Evolutionary conservation across 2,797 vertebrate species (phyloP), one percentile per base, ranked within the genome.

Genomic region (Presbytis comata): DNA sequence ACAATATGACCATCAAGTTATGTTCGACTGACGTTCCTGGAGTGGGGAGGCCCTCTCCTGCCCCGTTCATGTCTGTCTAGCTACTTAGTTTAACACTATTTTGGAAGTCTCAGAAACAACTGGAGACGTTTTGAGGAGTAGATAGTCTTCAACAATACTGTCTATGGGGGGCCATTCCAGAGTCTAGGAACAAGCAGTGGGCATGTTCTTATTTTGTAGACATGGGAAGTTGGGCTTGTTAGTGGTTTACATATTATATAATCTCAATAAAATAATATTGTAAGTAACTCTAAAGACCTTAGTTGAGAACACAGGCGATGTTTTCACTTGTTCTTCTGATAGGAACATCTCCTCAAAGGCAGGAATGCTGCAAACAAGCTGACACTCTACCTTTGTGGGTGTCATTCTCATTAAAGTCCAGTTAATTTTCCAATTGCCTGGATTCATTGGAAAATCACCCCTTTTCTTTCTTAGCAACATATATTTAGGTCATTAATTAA

Each of bases 161-260:
- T 3, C 2, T 70, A 4, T 53, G 1, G 1, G 39, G 1, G 1
- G 1, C 53, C 21, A 19, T 76, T 85, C 28, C 4, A 44, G n/a
- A 86, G 39, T 57, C 64, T 92, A 30, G 30, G 44, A 74, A 90
- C 16, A 55, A 41, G 4, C n/a, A 50, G 17, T 6, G 3, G 36
- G 1, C 22, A 5, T 6, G 36, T 4, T 9, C 4, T 64, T 78
- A 72, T 41, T 92, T 48, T 64, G 5, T 7, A 36, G 33, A 48
- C 1, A 19, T 0, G 3, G 19, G 22, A 30, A 86, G 11, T 33
- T 33, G 19, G 2, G 14, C 14, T 48, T 24, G 13, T 16, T 12
- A 79, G 36, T 67, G 16, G 39, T 94, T 50, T 72, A 86, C 1
- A 13, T 0, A 12, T 21, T 22, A 67, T 59, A 30, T 12, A 79